Base-by-base conservation (phyloP, 1,140 invertebrate genomes). In the Anastrepha obliqua region DNA sequence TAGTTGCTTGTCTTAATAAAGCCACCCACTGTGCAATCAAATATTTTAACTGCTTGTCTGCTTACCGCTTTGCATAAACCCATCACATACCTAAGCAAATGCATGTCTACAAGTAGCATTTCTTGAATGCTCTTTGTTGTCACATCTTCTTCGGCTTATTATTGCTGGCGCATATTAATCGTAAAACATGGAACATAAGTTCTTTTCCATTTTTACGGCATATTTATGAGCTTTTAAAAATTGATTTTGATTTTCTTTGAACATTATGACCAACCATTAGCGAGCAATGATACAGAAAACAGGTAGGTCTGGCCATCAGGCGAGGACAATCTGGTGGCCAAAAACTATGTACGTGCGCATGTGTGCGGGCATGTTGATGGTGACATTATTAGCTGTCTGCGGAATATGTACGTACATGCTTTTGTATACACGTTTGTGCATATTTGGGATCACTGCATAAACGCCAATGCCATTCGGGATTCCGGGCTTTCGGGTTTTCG, bases 111-210 rank as follows among this genome's bases (percentile, higher is more conserved):
- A 29, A 70, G 65, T 74, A 74, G 74, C 74, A 81, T 29, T 81
- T n/a, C 44, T 81, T 74, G 17, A 15, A 74, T 74, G 0, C 15
- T 74, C n/a, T n/a, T 20, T 74, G 44, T n/a, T 74, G 42, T 74
- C 15, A 44, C 70, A 74, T 20, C 47, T 55, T 81, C 74, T 81
- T 55, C 44, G 47, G 44, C 47, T 29, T 81, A 81, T 81, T 55
- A 81, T 81, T 20, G 74, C 74, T 55, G 74, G 47, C 74, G 47
- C 74, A 81, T 81, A 81, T 81, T 81, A 81, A 81, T 81, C 74
- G 74, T 81, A 81, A 81, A 81, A 81, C 74, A 81, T 47, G 44
- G 74, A 81, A 81, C 47, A 81, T 81, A 58, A 47, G 74, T 58
- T 81, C 74, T 55, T 42, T 81, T 47, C 51, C 74, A 81, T 81